Base-by-base conservation (phyloP, 1,140 invertebrate genomes). In the Anadara kagoshimensis region DNA sequence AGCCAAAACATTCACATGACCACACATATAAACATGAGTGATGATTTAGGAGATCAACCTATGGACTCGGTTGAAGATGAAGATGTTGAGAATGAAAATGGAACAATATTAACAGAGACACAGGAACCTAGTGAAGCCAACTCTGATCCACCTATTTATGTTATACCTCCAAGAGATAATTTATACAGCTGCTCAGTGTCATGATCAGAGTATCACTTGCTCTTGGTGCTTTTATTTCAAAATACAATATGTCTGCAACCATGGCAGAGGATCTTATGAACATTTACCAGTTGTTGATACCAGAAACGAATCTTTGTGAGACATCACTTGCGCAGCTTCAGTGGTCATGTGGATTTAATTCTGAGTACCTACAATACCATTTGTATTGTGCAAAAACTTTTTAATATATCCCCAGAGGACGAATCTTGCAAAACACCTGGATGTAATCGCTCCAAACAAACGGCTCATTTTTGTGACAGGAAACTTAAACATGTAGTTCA, bases 351-450 rank as follows among this genome's bases (percentile, higher is more conserved):
- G 65, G 65, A 5, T 67, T 67, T 67, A 36, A 66, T 44, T 24
- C 10, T 8, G 20, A 56, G 8, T 67, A 24, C 18, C n/a, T 67
- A 22, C 26, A 57, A 7, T 36, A 57, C 16, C 53, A 67, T 18
- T 10, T 67, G 0, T 67, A 57, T 26, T 67, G 65, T 67, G 29
- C 36, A 57, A 24, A 67, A 67, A 24, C 41, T 67, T 1, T 67
- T 41, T 20, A 24, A 58, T 58, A 18, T 5, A 29, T 24, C 53
- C 1, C n/a, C 14, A 24, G 65, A 67, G 8, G 26, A 29, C 14
- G 45, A 51, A 10, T 20, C 24, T 11, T 67, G 65, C 41, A 43
- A 45, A 24, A 67, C 53, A 45, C 65, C 65, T 20, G 65, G 65
- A 29, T 67, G 65, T 24, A 44, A 11, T 12, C 53, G 65, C 0